Conservation (phyloP, 92 coral and sea anemone species). For the Galaxea fascicularis region DNA sequence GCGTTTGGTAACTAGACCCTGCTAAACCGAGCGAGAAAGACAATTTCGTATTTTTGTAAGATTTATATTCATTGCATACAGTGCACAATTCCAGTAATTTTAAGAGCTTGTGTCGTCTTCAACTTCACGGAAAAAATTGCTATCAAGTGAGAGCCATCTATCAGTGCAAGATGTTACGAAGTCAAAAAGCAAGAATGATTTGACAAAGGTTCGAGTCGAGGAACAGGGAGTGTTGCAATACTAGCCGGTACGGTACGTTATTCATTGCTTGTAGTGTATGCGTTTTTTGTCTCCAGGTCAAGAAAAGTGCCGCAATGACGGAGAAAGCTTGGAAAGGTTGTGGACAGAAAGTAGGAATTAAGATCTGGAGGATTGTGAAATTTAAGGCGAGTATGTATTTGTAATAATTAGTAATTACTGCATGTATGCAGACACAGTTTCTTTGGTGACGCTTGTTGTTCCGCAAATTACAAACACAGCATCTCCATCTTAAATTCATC, state of each 20-base stretch:
- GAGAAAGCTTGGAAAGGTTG: conserved; percentile 92
- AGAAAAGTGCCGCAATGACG: conserved; percentile 77
- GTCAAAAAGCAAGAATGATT: not conserved
- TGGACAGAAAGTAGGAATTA: conserved; percentile 80
- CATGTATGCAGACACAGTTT: not conserved
- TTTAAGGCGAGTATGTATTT: conserved; percentile 72
- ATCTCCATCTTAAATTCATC: not conserved
- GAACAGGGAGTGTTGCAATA: not conserved
- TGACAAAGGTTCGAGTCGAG: not conserved
- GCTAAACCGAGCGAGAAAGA: no score
- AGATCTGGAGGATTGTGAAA: conserved; percentile 94
- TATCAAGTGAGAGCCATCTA: not conserved
- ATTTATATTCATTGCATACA: no score
- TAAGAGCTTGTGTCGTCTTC: not conserved
- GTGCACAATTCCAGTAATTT: not conserved
- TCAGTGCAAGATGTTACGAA: not conserved
- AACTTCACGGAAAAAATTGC: not conserved
- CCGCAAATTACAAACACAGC: not conserved
- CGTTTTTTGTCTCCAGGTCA: conserved; percentile 56
- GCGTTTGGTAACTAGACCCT: no score
- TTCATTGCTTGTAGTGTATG: not conserved
- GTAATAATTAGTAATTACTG: not conserved
- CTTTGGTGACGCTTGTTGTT: not conserved
- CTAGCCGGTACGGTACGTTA: not conserved
- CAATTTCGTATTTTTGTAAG: no score